Conservation (phyloP, 2,888 invertebrate species). For the Neoitamus cyanurus region DNA sequence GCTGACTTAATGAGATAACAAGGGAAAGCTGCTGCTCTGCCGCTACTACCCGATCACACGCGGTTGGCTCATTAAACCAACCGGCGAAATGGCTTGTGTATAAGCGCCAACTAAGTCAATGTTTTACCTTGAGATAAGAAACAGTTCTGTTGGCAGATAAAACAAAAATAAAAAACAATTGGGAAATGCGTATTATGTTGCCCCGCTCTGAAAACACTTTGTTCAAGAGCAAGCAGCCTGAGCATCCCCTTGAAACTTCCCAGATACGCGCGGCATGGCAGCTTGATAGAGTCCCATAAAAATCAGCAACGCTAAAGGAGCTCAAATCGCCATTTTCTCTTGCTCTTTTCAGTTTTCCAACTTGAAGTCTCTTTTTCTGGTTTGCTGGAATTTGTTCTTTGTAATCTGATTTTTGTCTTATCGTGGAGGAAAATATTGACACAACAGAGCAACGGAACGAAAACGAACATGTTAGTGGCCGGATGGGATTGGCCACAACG, state of each 20-base stretch:
- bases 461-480: background rate
- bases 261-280: background rate
- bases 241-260: background rate
- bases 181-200: background rate
- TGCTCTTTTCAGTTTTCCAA: background rate
- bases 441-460: background rate
- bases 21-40: background rate
- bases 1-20: background rate
- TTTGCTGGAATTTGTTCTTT: background rate
- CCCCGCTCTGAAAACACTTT: background rate
- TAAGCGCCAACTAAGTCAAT: conserved; percentile 11
- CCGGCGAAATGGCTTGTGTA: background rate
- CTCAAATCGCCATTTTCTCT: background rate
- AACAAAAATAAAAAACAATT: background rate
- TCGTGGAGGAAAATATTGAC: background rate
- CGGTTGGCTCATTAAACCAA: background rate
- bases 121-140: conserved; percentile 25
- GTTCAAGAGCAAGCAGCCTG: background rate
- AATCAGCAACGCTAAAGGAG: background rate
- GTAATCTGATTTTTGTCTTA: background rate
- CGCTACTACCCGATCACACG: background rate
- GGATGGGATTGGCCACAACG: background rate
- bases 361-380: background rate
- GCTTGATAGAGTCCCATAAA: background rate
- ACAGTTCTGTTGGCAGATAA: background rate